Base-by-base conservation (phyloP, 2,888 invertebrate species). In the Gymnoscelis rufifasciata region DNA sequence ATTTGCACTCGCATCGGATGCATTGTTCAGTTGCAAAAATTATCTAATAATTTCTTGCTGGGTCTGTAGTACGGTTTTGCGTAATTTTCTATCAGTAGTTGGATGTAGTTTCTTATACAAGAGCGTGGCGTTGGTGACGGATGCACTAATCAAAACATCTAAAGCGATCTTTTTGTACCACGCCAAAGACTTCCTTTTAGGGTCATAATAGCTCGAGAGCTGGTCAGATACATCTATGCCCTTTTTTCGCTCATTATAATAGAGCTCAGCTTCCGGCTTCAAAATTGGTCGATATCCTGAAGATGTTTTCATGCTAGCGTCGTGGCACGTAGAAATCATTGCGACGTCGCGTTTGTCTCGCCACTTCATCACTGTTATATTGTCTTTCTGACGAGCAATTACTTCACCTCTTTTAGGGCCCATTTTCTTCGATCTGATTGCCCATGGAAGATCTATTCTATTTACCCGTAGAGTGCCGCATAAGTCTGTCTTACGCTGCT, bases 111-210 rank as follows among this genome's bases (percentile, higher is more conserved):
- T n/a, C n/a, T n/a, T n/a, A n/a, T n/a, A n/a, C n/a, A n/a, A n/a
- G n/a, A n/a, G n/a, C n/a, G n/a, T n/a, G n/a, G n/a, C n/a, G n/a
- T n/a, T n/a, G n/a, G n/a, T n/a, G n/a, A n/a, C n/a, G n/a, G n/a
- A n/a, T n/a, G n/a, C n/a, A n/a, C n/a, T n/a, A n/a, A n/a, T n/a
- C n/a, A n/a, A n/a, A n/a, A n/a, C n/a, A n/a, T n/a, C n/a, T n/a
- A n/a, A n/a, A n/a, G 56, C 56, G 11, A 53, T 50, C 44, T 57
- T 57, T 29, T 55, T 57, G 29, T 58, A 53, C 56, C 58, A 59
- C 13, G 46, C 38, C 31, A 57, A 35, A 28, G 47, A 47, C 30
- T 54, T 52, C 47, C 50, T 52, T 50, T 47, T 50, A 41, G 52
- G 54, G 13, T 42, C 40, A 40, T 38, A 10, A 10, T 38, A 38